Conservation (phyloP, 2,113 vertebrate genomes). For the Agapornis roseicollis region DNA sequence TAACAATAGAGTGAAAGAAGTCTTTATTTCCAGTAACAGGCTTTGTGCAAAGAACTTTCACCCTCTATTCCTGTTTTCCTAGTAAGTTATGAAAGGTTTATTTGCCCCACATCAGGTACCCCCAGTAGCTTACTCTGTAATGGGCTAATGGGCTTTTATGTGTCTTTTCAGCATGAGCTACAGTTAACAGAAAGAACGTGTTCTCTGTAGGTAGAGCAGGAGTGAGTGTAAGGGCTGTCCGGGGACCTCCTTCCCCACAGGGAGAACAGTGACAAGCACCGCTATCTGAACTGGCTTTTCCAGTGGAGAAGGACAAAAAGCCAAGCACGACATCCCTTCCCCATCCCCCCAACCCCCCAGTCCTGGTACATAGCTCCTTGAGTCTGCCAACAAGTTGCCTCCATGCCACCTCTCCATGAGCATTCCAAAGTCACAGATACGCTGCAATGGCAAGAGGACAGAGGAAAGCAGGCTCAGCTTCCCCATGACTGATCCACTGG, state of each 20-base stretch:
- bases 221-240: background rate
- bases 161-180: background rate
- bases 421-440: rapidly evolving
- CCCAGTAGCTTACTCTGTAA: background rate
- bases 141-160: background rate
- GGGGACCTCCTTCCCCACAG: background rate
- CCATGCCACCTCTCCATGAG: rapidly evolving
- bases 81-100: background rate
- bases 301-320: rapidly evolving
- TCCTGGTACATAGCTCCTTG: background rate
- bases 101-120: background rate
- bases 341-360: too few species aligned
- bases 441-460: rapidly evolving
- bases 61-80: background rate
- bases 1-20: slow-evolving; percentile 7
- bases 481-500: background rate
- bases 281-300: background rate
- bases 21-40: background rate
- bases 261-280: background rate
- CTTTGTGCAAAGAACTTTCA: background rate
- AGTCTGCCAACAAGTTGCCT: background rate
- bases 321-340: too few species aligned
- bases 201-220: background rate
- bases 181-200: background rate
- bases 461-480: background rate